Conservation (phyloP, 2,113 vertebrate species). For the Daphoenositta chrysoptera region DNA sequence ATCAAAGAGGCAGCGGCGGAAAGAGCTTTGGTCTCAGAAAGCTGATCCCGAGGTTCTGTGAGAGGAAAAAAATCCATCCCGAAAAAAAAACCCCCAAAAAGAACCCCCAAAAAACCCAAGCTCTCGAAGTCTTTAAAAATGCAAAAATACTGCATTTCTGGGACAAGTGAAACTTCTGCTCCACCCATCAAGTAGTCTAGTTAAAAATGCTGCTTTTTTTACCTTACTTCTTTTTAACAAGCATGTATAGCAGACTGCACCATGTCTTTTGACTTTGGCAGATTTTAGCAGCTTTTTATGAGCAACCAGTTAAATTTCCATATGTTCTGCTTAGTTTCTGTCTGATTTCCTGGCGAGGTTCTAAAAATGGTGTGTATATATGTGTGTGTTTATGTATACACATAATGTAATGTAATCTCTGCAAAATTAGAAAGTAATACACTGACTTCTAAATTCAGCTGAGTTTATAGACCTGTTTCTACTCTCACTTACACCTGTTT, state of each 20-base stretch:
- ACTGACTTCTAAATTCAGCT: not conserved
- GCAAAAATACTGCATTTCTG: not conserved
- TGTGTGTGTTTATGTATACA: not conserved
- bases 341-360: not conserved
- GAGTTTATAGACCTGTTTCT: slow-evolving; percentile 9
- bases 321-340: not conserved
- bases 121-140: not conserved
- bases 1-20: not conserved
- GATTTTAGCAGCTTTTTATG: slow-evolving; percentile 46
- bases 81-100: too few species aligned
- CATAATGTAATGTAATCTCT: not conserved
- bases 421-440: not conserved
- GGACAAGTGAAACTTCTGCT: not conserved
- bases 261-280: not conserved
- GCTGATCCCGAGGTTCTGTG: not conserved
- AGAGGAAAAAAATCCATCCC: not conserved
- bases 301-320: not conserved
- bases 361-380: not conserved
- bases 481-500: not conserved
- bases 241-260: not conserved
- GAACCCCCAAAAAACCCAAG: not conserved
- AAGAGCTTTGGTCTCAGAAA: not conserved
- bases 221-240: not conserved
- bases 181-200: not conserved
- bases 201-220: not conserved